phyloP scores from a whole-genome alignment of 2,888 invertebrate species.

The Xestia sexstrigata region DNA sequence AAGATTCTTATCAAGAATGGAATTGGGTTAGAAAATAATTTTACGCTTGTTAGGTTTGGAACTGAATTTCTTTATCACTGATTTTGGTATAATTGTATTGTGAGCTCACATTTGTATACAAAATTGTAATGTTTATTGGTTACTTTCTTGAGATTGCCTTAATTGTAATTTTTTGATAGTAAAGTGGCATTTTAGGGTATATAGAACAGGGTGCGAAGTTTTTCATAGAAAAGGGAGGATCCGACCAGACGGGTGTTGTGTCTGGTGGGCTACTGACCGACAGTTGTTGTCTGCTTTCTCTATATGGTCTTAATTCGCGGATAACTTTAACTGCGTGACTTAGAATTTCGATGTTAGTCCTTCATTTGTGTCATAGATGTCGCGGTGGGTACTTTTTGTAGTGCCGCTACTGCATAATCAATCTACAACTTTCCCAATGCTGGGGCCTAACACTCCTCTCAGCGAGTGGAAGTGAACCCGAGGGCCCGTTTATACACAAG shows the following conservation, averaged over 20 bases:
- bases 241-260: no score
- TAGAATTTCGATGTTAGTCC: no score
- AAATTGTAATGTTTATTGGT: neutral
- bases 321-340: no score
- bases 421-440: neutral
- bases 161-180: neutral
- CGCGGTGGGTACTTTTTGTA: no score
- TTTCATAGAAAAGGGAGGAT: no score
- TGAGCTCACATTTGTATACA: neutral
- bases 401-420: neutral
- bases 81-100: neutral
- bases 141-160: neutral
- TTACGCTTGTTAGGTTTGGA: neutral
- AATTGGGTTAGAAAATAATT: conserved; percentile 16
- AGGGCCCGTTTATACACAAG: neutral
- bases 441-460: neutral
- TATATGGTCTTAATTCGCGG: no score
- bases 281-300: no score
- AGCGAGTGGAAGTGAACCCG: neutral
- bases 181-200: neutral
- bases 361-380: no score
- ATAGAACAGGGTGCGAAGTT: no score
- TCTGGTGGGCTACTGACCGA: no score
- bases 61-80: neutral
- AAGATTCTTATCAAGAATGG: conserved; percentile 18